Evolutionary conservation across 2,888 invertebrate species (phyloP).

Genomic region (Gonocerus acuteangulatus): DNA sequence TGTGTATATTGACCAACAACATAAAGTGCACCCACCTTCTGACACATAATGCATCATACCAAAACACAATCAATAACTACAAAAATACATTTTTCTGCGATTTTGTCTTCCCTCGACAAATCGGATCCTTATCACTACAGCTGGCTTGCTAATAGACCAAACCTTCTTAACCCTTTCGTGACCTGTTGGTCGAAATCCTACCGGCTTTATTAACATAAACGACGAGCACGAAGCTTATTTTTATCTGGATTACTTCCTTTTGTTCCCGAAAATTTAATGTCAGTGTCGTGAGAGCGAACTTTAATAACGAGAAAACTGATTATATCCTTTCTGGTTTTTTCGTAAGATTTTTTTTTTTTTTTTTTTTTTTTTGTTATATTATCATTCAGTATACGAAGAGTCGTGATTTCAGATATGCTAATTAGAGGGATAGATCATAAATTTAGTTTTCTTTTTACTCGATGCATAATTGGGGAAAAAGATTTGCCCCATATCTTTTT

Average conservation of each 20-base stretch:
- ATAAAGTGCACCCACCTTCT: no score
- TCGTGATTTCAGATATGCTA: conserved; percentile 12
- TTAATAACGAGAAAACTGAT: conserved; percentile 19
- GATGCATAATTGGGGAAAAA: neutral
- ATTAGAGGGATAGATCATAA: conserved; percentile 10
- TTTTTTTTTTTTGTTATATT: conserved; percentile 15
- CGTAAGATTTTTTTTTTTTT: neutral
- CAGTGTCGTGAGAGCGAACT: conserved; percentile 17
- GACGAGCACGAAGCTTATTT: conserved; percentile 20
- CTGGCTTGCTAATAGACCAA: neutral
- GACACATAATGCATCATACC: no score
- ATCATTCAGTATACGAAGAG: conserved; percentile 9
- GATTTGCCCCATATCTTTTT: neutral
- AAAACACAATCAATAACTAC: no score
- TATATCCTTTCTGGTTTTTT: conserved; percentile 2
- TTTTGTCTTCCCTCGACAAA: no score
- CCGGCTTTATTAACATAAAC: conserved; percentile 14
- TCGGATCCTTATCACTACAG: neutral
- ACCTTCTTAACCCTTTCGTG: conserved; percentile 1
- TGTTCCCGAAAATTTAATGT: conserved; percentile 20
- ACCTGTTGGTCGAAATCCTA: conserved; percentile 11
- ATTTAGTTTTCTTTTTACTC: conserved; percentile 8
- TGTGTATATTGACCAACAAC: no score
- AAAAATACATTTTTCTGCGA: no score
- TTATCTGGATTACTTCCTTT: conserved; percentile 20